A percentile compares a stretch with the other conserved stretches of the same genome.
Conservation (phyloP, 2,888 invertebrate species). For the Prosopocoilus inquinatus region DNA sequence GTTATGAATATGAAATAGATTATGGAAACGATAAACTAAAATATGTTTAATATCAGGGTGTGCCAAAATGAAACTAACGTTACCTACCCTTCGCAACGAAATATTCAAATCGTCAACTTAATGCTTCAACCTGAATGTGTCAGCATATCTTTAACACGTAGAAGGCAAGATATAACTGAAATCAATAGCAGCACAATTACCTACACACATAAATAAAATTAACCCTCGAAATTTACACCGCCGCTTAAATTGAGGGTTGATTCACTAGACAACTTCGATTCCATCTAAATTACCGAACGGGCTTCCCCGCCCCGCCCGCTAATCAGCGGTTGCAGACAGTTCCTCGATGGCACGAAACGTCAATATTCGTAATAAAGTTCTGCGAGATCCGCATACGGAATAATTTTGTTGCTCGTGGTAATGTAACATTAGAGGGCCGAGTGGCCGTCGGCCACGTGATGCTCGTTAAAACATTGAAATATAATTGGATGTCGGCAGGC, state of each 20-base stretch:
- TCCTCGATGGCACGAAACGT: conserved; percentile 5
- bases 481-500: conserved; percentile 5
- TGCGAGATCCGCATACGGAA: neutral
- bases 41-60: too few species aligned
- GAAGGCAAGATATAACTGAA: neutral
- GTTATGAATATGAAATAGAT: too few species aligned
- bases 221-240: conserved; percentile 15
- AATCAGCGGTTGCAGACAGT: conserved; percentile 33
- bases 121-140: too few species aligned
- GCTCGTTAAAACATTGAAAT: conserved; percentile 8
- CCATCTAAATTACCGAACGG: conserved; percentile 44
- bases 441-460: neutral
- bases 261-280: conserved; percentile 43
- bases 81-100: too few species aligned
- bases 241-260: conserved; percentile 38
- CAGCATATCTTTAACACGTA: too few species aligned
- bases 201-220: conserved; percentile 16
- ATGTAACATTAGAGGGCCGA: neutral
- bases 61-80: too few species aligned
- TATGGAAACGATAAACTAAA: too few species aligned
- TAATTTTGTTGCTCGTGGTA: neutral
- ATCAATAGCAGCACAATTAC: conserved; percentile 8
- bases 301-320: conserved; percentile 33
- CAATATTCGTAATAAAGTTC: conserved; percentile 1
- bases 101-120: too few species aligned